These are phyloP conservation scores for Limanda limanda DNA, from an alignment of 2,113 vertebrate genomes.

Conservation along the genomic window DNA sequence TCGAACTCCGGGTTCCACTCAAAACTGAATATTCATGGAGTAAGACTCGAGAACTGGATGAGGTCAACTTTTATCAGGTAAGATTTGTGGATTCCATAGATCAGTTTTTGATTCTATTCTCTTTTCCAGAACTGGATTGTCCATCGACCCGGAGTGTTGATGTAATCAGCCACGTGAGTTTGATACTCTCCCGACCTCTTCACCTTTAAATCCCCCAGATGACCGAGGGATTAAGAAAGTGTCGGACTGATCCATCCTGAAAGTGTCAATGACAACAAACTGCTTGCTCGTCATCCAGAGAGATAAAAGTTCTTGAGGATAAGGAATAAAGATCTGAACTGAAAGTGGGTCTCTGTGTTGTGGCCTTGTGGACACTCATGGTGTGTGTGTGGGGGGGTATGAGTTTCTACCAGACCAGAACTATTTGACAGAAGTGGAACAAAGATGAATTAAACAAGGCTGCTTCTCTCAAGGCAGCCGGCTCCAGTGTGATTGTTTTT, in stretches of 20 bases:
- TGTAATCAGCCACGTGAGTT: background rate
- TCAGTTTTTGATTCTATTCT: background rate
- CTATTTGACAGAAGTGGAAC: conserved; percentile 36
- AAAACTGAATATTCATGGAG: too few species aligned
- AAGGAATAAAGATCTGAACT: too few species aligned
- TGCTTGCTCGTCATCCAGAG: too few species aligned
- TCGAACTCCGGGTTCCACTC: too few species aligned
- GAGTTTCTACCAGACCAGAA: conserved; percentile 2
- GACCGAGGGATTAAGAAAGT: conserved; percentile 3
- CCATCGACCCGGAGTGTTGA: background rate
- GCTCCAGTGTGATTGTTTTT: conserved; percentile 34
- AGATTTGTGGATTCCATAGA: background rate
- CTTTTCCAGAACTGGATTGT: background rate
- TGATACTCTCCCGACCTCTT: conserved; percentile 4
- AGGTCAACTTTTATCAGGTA: too few species aligned
- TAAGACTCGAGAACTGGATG: too few species aligned
- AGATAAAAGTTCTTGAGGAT: too few species aligned
- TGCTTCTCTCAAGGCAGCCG: conserved; percentile 27
- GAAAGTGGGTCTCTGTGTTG: background rate
- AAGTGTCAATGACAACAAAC: background rate
- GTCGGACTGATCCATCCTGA: background rate
- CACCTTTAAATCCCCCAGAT: conserved; percentile 9
- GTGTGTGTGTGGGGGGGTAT: too few species aligned
- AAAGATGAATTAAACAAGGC: conserved; percentile 37
- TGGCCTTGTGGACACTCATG: background rate